Base-by-base conservation (phyloP, 2,888 invertebrate species). In the Sabellastarte sp. region DNA sequence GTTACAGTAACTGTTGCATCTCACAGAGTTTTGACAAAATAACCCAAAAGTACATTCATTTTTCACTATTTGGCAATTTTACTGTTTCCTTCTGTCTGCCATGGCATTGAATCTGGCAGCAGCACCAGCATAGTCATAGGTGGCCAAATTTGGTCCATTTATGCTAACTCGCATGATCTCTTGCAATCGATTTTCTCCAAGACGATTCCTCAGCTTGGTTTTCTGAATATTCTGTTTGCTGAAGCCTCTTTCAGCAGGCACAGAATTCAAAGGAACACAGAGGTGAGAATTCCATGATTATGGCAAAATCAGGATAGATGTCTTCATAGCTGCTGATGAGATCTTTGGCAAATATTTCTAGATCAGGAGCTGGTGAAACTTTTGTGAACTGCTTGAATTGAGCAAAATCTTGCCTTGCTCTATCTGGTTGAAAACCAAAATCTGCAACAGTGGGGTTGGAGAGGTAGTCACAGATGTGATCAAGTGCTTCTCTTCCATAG, bases 181-280 rank as follows among this genome's bases (percentile, higher is more conserved):
- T 20, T 10, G 4, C 20, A 53, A 26, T 10, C 53, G 53, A 26
- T 53, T 26, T n/a, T 53, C 53, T 20, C 24, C 5, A 26, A 53
- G 53, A n/a, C 53, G 10, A 53, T 53, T 53, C 24, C 53, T 53
- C 5, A 5, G 5, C 26, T 53, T 53, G 20, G 53, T 53, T 53
- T 53, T 53, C 4, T 20, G 5, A 5, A 53, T n/a, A 26, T 53
- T 53, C 24, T 53, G 53, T 10, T 5, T 5, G 28, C 53, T 53
- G 28, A 53, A 53, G 5, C 28, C 53, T 26, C 53, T 10, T 53
- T 53, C 53, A 53, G 15, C 5, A 5, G 53, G 5, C 26, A 26
- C 53, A 15, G 20, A n/a, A 53, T 53, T 53, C 53, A 53, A 24
- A 26, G 53, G 28, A 5, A 53, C 24, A 26, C 15, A 5, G 24